Evolutionary conservation across 2,888 invertebrate species (phyloP), one percentile per base, ranked within the genome.

Genomic region (Macroteleia sp.): DNA sequence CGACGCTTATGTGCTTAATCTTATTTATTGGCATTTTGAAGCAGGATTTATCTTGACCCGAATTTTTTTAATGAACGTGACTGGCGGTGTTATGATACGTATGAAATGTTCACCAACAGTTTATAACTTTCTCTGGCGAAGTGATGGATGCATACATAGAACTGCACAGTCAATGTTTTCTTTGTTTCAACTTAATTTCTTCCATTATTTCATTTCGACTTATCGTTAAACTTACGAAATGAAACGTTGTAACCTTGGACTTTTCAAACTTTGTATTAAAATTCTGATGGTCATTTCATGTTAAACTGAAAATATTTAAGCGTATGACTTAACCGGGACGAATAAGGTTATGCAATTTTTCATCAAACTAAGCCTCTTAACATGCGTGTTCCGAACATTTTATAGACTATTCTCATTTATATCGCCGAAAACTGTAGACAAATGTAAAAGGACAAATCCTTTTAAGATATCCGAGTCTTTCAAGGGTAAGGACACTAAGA

Each of bases 401-500:
- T 10, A 10, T 10, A 30, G 9, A 25, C 25, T 48, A 61, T 36
- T 44, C 17, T 16, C 19, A 36, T 46, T 46, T 36, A 36, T 19
- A 28, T 25, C 3, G 28, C n/a, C 36, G 17, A 48, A 64, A 67
- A 46, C n/a, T 34, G 12, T 56, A 46, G 57, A 59, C 52, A 52
- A 39, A 52, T 59, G 34, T 41, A 70, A 59, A 44, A 22, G 30
- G 46, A 41, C 71, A 36, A 56, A 56, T 56, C 39, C 39, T 16
- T 56, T 17, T 20, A 54, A 20, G 62, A 59, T 39, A 62, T 36
- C 44, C 48, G 39, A 61, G 36, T 71, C 46, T 46, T 54, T 48
- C 52, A 36, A 61, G 71, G 71, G 54, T 71, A 56, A 71, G 83
- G 82, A 86, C 86, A 88, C 88, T 85, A 79, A 83, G 85, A 88